Evolutionary conservation across 2,113 vertebrate species (phyloP).

Genomic region (Origma solitaria): DNA sequence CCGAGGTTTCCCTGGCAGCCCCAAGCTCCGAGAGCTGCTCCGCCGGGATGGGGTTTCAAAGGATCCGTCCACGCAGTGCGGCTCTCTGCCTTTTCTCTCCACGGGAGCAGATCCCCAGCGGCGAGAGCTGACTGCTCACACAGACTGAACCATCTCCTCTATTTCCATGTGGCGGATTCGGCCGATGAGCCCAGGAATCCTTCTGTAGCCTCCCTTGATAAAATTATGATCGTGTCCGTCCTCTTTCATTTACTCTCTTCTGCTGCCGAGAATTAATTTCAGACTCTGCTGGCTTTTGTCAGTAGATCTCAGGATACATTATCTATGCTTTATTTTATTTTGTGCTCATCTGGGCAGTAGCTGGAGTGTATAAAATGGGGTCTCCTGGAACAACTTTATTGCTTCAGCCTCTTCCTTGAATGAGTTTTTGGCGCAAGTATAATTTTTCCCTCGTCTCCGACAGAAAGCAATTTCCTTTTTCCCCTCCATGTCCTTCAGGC

Average conservation of each 20-base stretch:
- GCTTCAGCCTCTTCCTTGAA: constrained; percentile 8
- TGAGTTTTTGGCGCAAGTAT: not conserved
- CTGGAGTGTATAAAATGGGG: constrained; percentile 19
- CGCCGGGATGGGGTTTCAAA: not conserved
- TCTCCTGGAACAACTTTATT: constrained; percentile 24
- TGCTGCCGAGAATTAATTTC: not conserved
- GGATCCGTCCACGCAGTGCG: rapidly evolving
- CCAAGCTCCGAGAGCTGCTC: rapidly evolving
- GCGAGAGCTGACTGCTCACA: not conserved
- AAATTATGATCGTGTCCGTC: not conserved
- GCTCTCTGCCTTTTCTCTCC: not conserved
- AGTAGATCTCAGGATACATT: not conserved
- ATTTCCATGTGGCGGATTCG: not conserved
- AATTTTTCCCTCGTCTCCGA: not conserved
- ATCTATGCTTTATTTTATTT: constrained; percentile 12
- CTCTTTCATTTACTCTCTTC: not conserved
- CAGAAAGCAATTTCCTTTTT: constrained; percentile 44
- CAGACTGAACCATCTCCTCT: not conserved
- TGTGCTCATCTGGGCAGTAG: not conserved
- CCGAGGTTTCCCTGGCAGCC: not conserved
- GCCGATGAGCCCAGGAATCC: not conserved
- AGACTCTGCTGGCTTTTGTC: constrained; percentile 21
- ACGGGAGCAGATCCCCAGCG: not conserved
- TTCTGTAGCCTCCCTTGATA: not conserved
- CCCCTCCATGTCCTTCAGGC: not conserved